Base-by-base conservation (phyloP, 1,140 invertebrate species). In the Drosophila biarmipes region DNA sequence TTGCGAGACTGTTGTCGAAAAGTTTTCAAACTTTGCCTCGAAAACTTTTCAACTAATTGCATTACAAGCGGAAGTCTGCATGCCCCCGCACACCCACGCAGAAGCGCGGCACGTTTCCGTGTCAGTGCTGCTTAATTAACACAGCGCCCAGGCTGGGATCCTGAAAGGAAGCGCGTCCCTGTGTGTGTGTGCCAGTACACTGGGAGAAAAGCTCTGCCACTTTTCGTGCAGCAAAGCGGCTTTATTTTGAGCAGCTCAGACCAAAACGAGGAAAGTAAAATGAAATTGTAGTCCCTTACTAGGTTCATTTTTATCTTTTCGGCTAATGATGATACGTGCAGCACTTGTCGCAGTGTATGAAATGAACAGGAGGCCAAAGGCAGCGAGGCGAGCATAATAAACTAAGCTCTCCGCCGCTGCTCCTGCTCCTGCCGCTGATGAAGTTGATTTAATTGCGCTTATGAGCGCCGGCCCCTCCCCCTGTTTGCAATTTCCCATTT, bases 41-140 rank as follows among this genome's bases (percentile, higher is more conserved):
- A 57, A 87, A 81, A 87, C 79, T 89, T 89, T 87, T 82, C 79
- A 74, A 89, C 82, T 89, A 87, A 87, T 87, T 87, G 82, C 82
- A 87, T 87, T 87, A 87, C 82, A 87, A 86, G 84, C 79, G 82
- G 84, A 87, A 87, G 84, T 80, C 79, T 89, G 82, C 72, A 66
- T 43, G n/a, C n/a, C n/a, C n/a, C n/a, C n/a, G n/a, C n/a, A 76
- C 40, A 48, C 0, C 17, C 31, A 21, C 43, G 57, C 38, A 35
- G 14, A 29, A 59, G 58, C 38, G 51, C 52, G 72, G 73, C 73
- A 58, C 58, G 59, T 80, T 80, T 82, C 55, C 59, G 77, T 85
- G 73, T 81, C 78, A 74, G 73, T 77, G 67, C 59, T 42, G 81
- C 84, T 89, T 87, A 87, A 87, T 87, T 87, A 87, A 89, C 84